A percentile compares a stretch with the other conserved stretches of the same genome.
phyloP scores from a whole-genome alignment of 2,113 vertebrate species.

The Galeopterus variegatus region DNA sequence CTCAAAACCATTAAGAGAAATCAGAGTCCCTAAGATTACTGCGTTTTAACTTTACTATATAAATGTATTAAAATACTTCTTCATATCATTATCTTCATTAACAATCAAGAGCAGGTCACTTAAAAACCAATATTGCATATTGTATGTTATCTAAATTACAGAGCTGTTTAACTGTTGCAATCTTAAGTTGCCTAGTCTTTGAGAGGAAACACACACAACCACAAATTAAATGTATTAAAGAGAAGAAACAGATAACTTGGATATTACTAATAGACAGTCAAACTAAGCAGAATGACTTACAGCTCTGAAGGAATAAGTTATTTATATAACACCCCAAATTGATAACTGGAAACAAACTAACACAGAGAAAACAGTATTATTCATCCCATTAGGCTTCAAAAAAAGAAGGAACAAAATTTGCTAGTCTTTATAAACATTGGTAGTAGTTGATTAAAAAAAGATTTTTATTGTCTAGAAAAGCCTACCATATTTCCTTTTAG shows the following conservation, averaged over 20 bases:
- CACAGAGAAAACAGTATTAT: not conserved
- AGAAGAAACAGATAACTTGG: slow-evolving; percentile 13
- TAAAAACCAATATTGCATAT: slow-evolving; percentile 7
- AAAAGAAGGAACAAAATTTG: slow-evolving; percentile 21
- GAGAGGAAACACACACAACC: not conserved
- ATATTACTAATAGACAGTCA: not conserved
- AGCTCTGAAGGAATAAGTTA: not conserved
- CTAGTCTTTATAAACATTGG: slow-evolving; percentile 17
- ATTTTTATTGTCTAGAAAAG: not conserved
- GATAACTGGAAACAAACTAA: slow-evolving; percentile 54
- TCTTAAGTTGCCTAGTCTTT: slow-evolving; percentile 9
- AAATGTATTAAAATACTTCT: not conserved
- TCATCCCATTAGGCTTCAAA: not conserved
- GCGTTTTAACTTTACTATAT: not conserved
- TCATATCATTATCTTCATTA: slow-evolving; percentile 43
- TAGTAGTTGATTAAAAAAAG: not conserved
- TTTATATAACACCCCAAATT: slow-evolving; percentile 40
- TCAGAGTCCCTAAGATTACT: slow-evolving; percentile 11
- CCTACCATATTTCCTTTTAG: slow-evolving; percentile 94
- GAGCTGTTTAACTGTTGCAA: not conserved
- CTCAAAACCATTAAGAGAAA: slow-evolving; percentile 70
- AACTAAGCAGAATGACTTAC: slow-evolving; percentile 57
- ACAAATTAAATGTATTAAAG: not conserved
- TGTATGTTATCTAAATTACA: not conserved
- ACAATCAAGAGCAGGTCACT: slow-evolving; percentile 2